These are phyloP conservation scores for Vandiemenella viatica DNA, from an alignment of 2,888 invertebrate species.

Conservation along the genomic window DNA sequence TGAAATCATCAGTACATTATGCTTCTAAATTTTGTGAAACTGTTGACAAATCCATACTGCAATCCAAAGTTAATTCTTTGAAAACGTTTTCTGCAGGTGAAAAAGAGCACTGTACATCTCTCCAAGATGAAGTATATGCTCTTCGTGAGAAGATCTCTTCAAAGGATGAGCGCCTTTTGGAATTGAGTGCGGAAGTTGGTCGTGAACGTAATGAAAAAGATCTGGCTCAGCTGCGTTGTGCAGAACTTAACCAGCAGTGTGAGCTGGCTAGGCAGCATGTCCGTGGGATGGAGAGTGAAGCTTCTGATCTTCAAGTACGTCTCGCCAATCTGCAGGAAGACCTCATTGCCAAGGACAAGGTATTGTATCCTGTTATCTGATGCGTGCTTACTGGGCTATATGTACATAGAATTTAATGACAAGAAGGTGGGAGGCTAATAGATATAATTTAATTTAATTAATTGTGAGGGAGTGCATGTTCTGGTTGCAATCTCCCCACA, in stretches of 20 bases:
- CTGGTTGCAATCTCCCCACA: too few species aligned
- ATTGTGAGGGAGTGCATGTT: too few species aligned
- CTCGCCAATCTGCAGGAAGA: conserved; percentile 38
- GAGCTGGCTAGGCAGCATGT: conserved; percentile 60
- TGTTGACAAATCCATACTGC: too few species aligned
- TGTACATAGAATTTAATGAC: too few species aligned
- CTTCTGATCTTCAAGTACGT: conserved; percentile 41
- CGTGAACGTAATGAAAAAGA: conserved; percentile 59
- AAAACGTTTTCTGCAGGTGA: too few species aligned
- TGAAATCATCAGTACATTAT: too few species aligned
- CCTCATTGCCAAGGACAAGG: conserved; percentile 37
- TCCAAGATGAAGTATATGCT: too few species aligned
- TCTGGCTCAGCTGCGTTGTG: conserved; percentile 57
- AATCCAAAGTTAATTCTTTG: too few species aligned
- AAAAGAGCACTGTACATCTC: neutral
- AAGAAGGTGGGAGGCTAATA: too few species aligned
- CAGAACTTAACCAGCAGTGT: conserved; percentile 66
- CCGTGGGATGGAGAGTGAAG: conserved; percentile 50
- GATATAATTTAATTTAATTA: too few species aligned
- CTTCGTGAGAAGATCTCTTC: neutral
- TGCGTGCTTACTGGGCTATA: too few species aligned
- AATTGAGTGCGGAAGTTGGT: conserved; percentile 19
- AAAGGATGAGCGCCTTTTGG: conserved; percentile 4
- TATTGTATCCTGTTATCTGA: conserved; percentile 9
- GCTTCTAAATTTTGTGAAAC: too few species aligned